Evolutionary conservation across 1,140 invertebrate species (phyloP).

Genomic region (Ooceraea biroi): DNA sequence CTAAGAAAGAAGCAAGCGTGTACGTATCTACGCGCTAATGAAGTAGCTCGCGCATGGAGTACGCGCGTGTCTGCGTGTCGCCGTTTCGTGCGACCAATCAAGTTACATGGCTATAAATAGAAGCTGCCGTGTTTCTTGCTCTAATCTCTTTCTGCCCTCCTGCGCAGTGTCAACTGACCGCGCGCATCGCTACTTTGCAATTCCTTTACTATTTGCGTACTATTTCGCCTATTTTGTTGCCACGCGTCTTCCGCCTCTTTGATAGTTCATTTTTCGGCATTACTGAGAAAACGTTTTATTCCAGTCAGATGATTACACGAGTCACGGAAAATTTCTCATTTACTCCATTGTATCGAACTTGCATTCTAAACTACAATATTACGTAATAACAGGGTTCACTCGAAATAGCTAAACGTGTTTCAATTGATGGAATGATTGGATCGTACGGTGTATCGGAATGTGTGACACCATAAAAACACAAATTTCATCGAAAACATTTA

Average conservation of each 20-base stretch:
- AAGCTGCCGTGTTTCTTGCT: constrained; percentile 59
- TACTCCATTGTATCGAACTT: not conserved
- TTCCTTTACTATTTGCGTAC: constrained; percentile 11
- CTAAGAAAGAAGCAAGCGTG: constrained; percentile 40
- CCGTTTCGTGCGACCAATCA: constrained; percentile 64
- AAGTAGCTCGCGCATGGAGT: constrained; percentile 55
- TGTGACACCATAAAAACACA: not conserved
- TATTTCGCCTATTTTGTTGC: not conserved
- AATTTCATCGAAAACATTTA: constrained; percentile 62
- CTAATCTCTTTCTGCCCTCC: constrained; percentile 57
- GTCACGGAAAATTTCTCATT: not conserved
- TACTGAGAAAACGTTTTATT: not conserved
- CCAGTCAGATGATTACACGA: not conserved
- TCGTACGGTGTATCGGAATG: not conserved
- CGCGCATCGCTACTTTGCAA: constrained; percentile 11
- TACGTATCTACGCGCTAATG: constrained; percentile 25
- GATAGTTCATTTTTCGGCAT: constrained; percentile 7
- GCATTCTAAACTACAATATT: constrained; percentile 4
- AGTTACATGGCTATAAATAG: constrained; percentile 72
- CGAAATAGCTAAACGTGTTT: constrained; percentile 6
- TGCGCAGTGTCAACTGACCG: constrained; percentile 62
- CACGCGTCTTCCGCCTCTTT: not conserved
- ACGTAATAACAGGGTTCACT: not conserved
- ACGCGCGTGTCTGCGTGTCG: constrained; percentile 8
- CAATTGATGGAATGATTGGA: not conserved